A percentile compares a stretch with the other conserved stretches of the same genome.
These are phyloP conservation scores for Atherinosoma microstoma DNA, from an alignment of 2,797 vertebrate genomes.

Conservation along the genomic window DNA sequence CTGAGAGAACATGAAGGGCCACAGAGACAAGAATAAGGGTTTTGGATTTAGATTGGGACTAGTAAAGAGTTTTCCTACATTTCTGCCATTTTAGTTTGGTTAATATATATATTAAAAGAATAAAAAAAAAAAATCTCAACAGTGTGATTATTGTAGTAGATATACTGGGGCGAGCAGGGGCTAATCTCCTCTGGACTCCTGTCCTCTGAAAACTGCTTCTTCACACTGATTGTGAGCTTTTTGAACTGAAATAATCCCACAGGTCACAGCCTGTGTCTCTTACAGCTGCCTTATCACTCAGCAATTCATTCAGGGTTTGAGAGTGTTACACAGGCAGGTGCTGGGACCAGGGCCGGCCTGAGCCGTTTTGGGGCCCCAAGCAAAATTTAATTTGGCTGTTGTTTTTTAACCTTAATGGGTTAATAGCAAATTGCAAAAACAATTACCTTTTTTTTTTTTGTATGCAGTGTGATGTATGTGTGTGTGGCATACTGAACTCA, in stretches of 20 bases:
- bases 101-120: too few relatives aligned
- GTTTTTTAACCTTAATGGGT: too few relatives aligned
- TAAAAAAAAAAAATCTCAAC: conserved; percentile 8
- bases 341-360: not conserved
- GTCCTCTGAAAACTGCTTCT: conserved; percentile 37
- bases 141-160: conserved; percentile 26
- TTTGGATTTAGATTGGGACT: conserved; percentile 10
- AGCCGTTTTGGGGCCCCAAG: not conserved
- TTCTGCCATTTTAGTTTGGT: conserved; percentile 2
- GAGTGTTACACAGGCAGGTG: conserved; percentile 43
- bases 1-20: conserved; percentile 72
- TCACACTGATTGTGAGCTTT: conserved; percentile 51
- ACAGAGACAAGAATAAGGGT: conserved; percentile 20
- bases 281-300: conserved; percentile 42
- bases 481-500: too few relatives aligned
- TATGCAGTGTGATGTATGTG: too few relatives aligned
- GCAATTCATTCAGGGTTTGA: conserved; percentile 58
- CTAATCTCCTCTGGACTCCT: conserved; percentile 47
- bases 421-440: too few relatives aligned
- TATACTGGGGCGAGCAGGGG: conserved; percentile 23
- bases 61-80: not conserved
- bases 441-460: too few relatives aligned
- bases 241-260: conserved; percentile 45
- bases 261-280: conserved; percentile 23
- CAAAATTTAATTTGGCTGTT: not conserved